Base-by-base conservation (phyloP, 2,113 vertebrate genomes). In the Pteropus alecto region DNA sequence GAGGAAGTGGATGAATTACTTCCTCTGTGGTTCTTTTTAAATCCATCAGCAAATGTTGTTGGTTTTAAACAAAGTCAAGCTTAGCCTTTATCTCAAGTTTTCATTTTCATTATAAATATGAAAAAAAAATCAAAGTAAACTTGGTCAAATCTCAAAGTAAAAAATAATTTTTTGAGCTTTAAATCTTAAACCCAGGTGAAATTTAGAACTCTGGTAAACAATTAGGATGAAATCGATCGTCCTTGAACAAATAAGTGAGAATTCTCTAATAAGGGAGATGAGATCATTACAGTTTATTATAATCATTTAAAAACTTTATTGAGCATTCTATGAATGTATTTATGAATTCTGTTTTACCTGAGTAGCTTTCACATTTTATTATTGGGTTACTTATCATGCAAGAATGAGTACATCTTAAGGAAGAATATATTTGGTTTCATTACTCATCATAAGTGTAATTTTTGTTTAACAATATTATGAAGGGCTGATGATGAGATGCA, bases 371-470 rank as follows among this genome's bases (percentile, higher is more conserved):
- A 71, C 93, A 26, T 78, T 93, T 85, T 89, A 46, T 87, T 98
- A 98, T 98, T 97, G 78, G 84, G 92, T 98, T 98, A 97, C 91
- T 98, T 98, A 97, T 97, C 97, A 98, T 87, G 97, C 96, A 98
- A 98, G 95, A 96, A 96, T 81, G 98, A 93, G 91, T 56, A 89
- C n/a, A 90, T 98, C 98, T 98, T 95, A 97, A 96, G 97, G 96
- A 96, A 98, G 97, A 98, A 97, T 90, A 87, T 98, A 98, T 98
- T 98, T 98, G 98, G 98, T 98, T 98, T 98, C 74, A 70, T 98
- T 98, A 98, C 98, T 99, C 98, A 98, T 99, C 98, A 97, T 97
- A 97, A 96, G 97, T 98, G 81, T 99, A 99, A 99, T 99, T 98
- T 98, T 98, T 65, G 0, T 98, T 98, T 98, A 98, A 98, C 97